Evolutionary conservation across 2,888 invertebrate species (phyloP).

Genomic region (Podabrus alpinus): DNA sequence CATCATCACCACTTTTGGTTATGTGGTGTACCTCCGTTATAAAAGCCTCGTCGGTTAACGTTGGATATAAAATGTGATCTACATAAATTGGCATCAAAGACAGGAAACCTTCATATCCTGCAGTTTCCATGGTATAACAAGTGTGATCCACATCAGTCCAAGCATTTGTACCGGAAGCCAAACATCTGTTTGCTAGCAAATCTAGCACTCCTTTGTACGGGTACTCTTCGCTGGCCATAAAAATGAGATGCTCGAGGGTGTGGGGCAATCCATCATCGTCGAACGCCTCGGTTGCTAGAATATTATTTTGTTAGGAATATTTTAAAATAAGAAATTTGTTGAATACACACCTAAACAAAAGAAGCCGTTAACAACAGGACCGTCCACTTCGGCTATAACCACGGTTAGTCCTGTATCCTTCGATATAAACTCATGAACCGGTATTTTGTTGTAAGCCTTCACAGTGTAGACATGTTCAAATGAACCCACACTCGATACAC

Average conservation of each 20-base stretch:
- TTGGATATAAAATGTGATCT: conserved; percentile 87
- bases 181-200: conserved; percentile 83
- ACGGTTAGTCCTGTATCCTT: conserved; percentile 79
- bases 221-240: conserved; percentile 86
- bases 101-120: conserved; percentile 84
- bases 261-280: conserved; percentile 93
- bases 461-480: conserved; percentile 65
- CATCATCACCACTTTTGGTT: conserved; percentile 85
- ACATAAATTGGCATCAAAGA: conserved; percentile 88
- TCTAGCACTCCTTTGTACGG: conserved; percentile 90
- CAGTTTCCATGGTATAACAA: conserved; percentile 86
- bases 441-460: conserved; percentile 73
- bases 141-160: conserved; percentile 89
- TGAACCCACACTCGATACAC: conserved; percentile 45
- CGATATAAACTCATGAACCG: conserved; percentile 80
- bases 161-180: conserved; percentile 91
- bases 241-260: conserved; percentile 89
- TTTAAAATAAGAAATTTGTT: not conserved
- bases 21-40: conserved; percentile 92
- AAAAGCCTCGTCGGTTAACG: conserved; percentile 78
- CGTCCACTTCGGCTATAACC: conserved; percentile 83
- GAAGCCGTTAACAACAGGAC: conserved; percentile 88
- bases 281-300: conserved; percentile 82
- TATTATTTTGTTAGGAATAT: not conserved
- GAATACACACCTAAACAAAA: conserved; percentile 77